Conservation (phyloP, 1,140 invertebrate genomes). For the Meteorus sp. region DNA sequence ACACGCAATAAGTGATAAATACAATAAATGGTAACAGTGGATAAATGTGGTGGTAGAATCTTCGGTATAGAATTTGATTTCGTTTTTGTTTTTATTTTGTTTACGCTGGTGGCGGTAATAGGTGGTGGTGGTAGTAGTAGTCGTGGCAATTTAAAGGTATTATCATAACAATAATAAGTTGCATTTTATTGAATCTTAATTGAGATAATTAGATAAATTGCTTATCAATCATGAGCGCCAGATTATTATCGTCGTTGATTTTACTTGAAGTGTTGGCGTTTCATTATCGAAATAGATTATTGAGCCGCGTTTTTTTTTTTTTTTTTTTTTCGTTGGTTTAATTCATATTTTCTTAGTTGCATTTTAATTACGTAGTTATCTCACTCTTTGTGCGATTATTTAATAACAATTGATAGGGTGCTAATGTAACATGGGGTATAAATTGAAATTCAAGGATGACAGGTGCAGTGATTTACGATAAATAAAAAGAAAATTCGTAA, state of each 20-base stretch:
- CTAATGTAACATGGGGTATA: background rate
- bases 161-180: conserved; percentile 14
- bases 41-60: background rate
- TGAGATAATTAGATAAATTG: background rate
- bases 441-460: too few relatives aligned
- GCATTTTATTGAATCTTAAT: background rate
- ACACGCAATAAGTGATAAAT: background rate
- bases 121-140: conserved; percentile 24
- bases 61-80: background rate
- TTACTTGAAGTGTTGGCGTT: conserved; percentile 1
- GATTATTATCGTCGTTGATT: background rate
- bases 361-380: conserved; percentile 7
- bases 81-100: background rate
- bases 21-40: background rate
- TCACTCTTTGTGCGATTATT: conserved; percentile 17
- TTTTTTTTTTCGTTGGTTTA: background rate
- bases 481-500: conserved; percentile 3
- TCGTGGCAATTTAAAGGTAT: conserved; percentile 11
- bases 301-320: conserved; percentile 8
- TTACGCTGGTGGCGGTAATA: conserved; percentile 15
- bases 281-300: conserved; percentile 8
- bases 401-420: conserved; percentile 9
- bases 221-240: background rate
- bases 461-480: background rate
- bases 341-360: background rate